A percentile compares a stretch with the other conserved stretches of the same genome.
These are phyloP conservation scores for Dendrolimus punctatus DNA, from an alignment of 1,140 invertebrate genomes.

Conservation along the genomic window DNA sequence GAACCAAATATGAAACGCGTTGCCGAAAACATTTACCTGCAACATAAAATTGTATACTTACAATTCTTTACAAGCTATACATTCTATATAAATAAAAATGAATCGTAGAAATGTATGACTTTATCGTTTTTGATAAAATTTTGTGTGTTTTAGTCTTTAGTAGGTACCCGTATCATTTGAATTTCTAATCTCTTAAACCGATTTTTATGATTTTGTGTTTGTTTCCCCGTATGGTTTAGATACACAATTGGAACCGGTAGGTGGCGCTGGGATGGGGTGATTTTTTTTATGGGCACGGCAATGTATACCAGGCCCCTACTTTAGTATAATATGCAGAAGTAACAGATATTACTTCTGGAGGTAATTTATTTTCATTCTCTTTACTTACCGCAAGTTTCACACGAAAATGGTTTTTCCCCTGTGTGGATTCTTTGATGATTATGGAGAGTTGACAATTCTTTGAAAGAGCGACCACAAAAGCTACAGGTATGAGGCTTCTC, in stretches of 20 bases:
- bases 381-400: constrained; percentile 87
- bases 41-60: constrained; percentile 27
- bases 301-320: not conserved
- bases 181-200: too few species aligned
- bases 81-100: too few species aligned
- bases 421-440: constrained; percentile 92
- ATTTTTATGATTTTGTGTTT: too few species aligned
- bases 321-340: not conserved
- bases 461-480: constrained; percentile 87
- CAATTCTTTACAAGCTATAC: too few species aligned
- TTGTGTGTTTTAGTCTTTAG: too few species aligned
- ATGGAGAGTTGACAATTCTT: constrained; percentile 90
- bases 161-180: too few species aligned
- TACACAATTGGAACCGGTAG: too few species aligned
- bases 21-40: constrained; percentile 90
- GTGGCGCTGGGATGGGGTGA: too few species aligned
- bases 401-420: constrained; percentile 93
- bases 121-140: too few species aligned
- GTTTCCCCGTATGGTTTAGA: too few species aligned
- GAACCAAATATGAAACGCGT: constrained; percentile 88
- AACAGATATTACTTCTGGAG: not conserved
- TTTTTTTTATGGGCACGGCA: too few species aligned
- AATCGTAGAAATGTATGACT: too few species aligned
- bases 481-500: constrained; percentile 87
- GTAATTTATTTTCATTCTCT: not conserved